Base-by-base conservation (phyloP, 2,888 invertebrate species). In the Augiades crinisus region DNA sequence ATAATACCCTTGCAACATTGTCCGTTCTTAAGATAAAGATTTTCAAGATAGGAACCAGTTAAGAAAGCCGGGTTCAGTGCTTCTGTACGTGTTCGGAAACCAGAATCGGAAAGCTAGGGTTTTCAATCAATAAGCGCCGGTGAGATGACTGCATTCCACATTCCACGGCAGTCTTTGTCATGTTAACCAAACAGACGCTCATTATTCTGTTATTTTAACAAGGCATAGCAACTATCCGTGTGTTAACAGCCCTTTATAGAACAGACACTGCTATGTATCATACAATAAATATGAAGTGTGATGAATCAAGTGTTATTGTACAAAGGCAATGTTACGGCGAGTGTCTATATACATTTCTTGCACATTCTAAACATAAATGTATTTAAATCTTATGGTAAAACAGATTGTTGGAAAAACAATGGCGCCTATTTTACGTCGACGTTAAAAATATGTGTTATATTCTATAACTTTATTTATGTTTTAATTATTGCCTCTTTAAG, bases 201-300 rank as follows among this genome's bases (percentile, higher is more conserved):
- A 80, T 81, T 85, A 85, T 83, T 78, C 81, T 79, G 84, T 78
- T 83, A 87, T 86, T 86, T 87, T 86, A 87, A 87, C 79, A 76
- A 81, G 72, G 70, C 84, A 74, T 79, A 70, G 65, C 71, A 67
- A 40, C 37, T 41, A 41, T 17, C 27, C 19, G 27, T 37, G 37
- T 50, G 34, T 50, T 36, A 41, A 41, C 34, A 40, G 50, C 21
- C 50, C 7, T 37, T 44, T 27, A 43, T 10, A 43, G 27, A 50
- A 30, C 50, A 31, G 5, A 7, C 13, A 37, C 17, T 31, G 16
- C 30, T 31, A 17, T 12, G 13, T 12, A 8, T 16, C 8, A 22
- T 14, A 24, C 5, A 5, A 34, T 5, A 27, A 43, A 27, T 5
- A 17, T 22, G 31, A 16, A 24, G n/a, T 41, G 22, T 45, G 22